Evolutionary conservation across 2,797 vertebrate species (phyloP).

Genomic region (Vultur gryphus): DNA sequence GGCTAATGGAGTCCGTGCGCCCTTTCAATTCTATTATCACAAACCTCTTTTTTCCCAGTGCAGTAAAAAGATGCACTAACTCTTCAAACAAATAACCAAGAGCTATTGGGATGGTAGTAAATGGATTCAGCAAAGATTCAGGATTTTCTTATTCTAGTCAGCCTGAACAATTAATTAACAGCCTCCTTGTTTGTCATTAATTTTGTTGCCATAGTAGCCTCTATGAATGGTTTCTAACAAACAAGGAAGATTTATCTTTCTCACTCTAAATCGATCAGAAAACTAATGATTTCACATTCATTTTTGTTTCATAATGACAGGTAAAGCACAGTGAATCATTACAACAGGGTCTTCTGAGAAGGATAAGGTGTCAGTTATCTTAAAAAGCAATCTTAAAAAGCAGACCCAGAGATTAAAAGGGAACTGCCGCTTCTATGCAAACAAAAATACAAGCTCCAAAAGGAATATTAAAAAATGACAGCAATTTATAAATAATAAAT

Average conservation of each 20-base stretch:
- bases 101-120: neutral
- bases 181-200: slow-evolving; percentile 23
- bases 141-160: neutral
- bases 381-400: slow-evolving; percentile 28
- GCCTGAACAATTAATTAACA: slow-evolving; percentile 46
- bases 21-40: neutral
- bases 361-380: neutral
- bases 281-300: slow-evolving; percentile 19
- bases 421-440: neutral
- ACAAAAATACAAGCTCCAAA: neutral
- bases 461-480: neutral
- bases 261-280: neutral
- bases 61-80: neutral
- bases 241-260: slow-evolving; percentile 15
- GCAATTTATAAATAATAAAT: neutral
- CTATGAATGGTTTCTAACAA: slow-evolving; percentile 32
- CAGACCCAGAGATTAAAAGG: neutral
- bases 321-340: slow-evolving; percentile 32
- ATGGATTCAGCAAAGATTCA: neutral
- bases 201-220: slow-evolving; percentile 36
- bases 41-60: neutral
- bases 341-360: neutral
- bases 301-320: slow-evolving; percentile 22
- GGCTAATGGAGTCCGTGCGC: neutral
- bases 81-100: neutral